Base-by-base conservation (phyloP, 1,140 invertebrate genomes). In the Kradibia gibbosae region DNA sequence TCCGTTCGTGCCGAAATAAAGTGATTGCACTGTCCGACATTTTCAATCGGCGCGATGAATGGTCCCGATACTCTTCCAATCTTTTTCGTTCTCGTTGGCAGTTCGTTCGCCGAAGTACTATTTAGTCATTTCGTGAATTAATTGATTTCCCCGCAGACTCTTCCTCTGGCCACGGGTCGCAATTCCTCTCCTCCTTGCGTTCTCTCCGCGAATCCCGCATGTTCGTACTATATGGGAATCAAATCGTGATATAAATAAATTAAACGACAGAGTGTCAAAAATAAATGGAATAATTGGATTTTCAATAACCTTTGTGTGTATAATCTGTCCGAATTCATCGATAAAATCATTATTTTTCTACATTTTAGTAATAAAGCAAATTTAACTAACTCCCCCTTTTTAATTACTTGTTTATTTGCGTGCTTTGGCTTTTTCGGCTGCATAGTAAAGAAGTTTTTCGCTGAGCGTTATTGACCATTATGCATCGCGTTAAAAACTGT, bases 41-140 rank as follows among this genome's bases (percentile, higher is more conserved):
- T 81, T 81, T 76, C 80, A 81, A 81, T 81, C 73, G 80, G 17
- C 60, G 72, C 79, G 60, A 81, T 81, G 79, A 81, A 81, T 81
- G 50, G 17, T 67, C 70, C 60, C 60, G 78, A 80, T 74, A 74
- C 45, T 55, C 57, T 67, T 65, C 71, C 31, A 39, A 50, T 50
- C 74, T 65, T 60, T 53, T 60, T 60, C 42, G 15, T 15, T 45
- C 42, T 78, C 79, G 34, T 28, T 60, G 67, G 67, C 70, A 74
- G 39, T 48, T 74, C 71, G 39, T 36, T 73, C 70, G 45, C 8
- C 72, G 72, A 67, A 75, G 62, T 72, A 60, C 75, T 82, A 82
- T 78, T 82, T 78, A 73, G 80, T 82, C 65, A 78, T 82, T 82
- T 82, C 67, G 67, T 42, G 67, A 82, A 78, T 78, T 78, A 78